A percentile compares a stretch with the other conserved stretches of the same genome.
Conservation (phyloP, 2,797 vertebrate genomes). For the Furcifer pardalis region DNA sequence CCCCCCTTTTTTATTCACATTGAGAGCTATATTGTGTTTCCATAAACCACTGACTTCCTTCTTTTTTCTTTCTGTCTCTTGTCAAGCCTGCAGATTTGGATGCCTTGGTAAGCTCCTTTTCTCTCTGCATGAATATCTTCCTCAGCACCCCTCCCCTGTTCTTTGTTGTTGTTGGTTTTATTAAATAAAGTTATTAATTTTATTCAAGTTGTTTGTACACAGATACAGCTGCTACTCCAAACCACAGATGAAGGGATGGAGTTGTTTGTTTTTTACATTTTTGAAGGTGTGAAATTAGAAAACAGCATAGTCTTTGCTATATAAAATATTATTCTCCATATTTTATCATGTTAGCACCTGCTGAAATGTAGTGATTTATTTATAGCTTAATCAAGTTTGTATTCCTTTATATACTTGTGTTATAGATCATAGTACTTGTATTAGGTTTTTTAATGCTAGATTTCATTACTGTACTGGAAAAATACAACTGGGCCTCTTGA, state of each 20-base stretch:
- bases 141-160: neutral
- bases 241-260: conserved; percentile 72
- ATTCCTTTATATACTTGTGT: too few species aligned
- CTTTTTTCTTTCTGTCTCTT: conserved; percentile 49
- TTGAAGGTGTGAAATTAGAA: conserved; percentile 92
- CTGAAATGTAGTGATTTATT: too few species aligned
- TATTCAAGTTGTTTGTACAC: conserved; percentile 85
- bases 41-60: conserved; percentile 61
- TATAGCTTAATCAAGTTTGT: too few species aligned
- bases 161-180: conserved; percentile 24
- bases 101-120: conserved; percentile 83
- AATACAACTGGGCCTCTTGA: too few species aligned
- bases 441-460: too few species aligned
- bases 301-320: conserved; percentile 86
- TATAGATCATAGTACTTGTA: too few species aligned
- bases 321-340: conserved; percentile 69
- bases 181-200: conserved; percentile 80
- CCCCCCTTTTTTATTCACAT: conserved; percentile 49
- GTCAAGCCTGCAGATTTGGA: conserved; percentile 85
- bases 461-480: too few species aligned
- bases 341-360: conserved; percentile 71
- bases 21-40: conserved; percentile 58
- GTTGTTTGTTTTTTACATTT: conserved; percentile 85
- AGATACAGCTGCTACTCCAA: conserved; percentile 79
- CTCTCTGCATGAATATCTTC: neutral